phyloP scores from a whole-genome alignment of 2,888 invertebrate genomes.

The Apantesis nais region DNA sequence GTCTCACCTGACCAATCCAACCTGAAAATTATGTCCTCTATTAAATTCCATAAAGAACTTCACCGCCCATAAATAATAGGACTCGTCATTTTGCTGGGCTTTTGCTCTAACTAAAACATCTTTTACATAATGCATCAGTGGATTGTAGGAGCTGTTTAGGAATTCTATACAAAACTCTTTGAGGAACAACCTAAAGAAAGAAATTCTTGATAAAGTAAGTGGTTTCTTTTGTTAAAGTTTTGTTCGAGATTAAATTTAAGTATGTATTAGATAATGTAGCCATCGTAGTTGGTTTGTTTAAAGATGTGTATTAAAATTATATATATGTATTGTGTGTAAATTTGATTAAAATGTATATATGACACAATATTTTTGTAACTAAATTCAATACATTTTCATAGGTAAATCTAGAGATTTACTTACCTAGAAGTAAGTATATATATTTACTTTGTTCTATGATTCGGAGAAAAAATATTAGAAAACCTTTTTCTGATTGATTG shows the following conservation, averaged over 20 bases:
- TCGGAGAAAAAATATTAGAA: no score
- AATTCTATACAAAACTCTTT: constrained; percentile 98
- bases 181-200: constrained; percentile 90
- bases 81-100: constrained; percentile 94
- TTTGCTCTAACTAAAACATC: constrained; percentile 89
- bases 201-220: constrained; percentile 38
- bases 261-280: not conserved
- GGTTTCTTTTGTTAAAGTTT: not conserved
- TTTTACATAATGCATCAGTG: constrained; percentile 94
- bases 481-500: no score
- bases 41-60: constrained; percentile 99
- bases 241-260: not conserved
- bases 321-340: no score
- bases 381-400: no score
- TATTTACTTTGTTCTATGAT: no score
- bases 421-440: no score
- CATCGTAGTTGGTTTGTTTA: not conserved
- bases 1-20: constrained; percentile 93
- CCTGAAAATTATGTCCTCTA: constrained; percentile 93
- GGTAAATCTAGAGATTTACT: no score
- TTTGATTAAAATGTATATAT: no score
- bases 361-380: no score
- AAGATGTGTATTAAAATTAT: no score
- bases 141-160: constrained; percentile 96
- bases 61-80: constrained; percentile 97